Percentiles rank a stretch among this genome's conserved stretches.
Conservation (phyloP, 2,797 vertebrate genomes). For the Hylomyscus alleni region DNA sequence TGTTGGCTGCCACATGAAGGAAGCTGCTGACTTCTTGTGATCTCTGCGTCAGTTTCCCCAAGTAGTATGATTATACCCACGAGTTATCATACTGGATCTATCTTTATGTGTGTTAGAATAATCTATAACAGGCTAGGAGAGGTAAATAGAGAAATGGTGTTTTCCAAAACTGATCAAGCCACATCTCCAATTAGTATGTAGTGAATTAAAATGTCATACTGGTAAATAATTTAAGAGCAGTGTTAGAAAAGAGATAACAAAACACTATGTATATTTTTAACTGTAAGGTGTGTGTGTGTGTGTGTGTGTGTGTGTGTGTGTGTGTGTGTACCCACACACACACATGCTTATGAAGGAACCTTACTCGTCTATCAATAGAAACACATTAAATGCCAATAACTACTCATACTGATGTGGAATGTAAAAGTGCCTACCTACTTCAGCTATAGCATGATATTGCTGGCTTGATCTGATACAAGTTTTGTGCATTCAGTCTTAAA, state of each 20-base stretch:
- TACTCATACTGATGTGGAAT: too few species aligned
- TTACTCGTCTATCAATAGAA: too few species aligned
- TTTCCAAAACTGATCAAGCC: neutral
- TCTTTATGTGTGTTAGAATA: neutral
- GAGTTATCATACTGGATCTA: neutral
- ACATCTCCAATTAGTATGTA: neutral
- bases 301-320: too few species aligned
- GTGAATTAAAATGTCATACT: neutral
- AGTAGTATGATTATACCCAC: neutral
- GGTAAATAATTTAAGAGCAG: neutral
- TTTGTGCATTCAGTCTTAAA: too few species aligned
- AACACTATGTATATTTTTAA: neutral
- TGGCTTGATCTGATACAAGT: too few species aligned
- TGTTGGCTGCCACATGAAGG: neutral
- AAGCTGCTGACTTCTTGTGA: neutral
- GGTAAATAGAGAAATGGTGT: neutral
- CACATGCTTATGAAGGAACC: too few species aligned
- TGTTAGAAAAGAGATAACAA: neutral
- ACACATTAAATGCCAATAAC: too few species aligned
- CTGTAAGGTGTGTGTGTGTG: too few species aligned
- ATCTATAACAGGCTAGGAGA: neutral
- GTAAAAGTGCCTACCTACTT: too few species aligned
- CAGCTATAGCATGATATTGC: too few species aligned
- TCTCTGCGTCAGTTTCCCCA: neutral
- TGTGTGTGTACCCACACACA: too few species aligned